Conservation (phyloP, 2,888 invertebrate species). For the Polymixis lichenea region DNA sequence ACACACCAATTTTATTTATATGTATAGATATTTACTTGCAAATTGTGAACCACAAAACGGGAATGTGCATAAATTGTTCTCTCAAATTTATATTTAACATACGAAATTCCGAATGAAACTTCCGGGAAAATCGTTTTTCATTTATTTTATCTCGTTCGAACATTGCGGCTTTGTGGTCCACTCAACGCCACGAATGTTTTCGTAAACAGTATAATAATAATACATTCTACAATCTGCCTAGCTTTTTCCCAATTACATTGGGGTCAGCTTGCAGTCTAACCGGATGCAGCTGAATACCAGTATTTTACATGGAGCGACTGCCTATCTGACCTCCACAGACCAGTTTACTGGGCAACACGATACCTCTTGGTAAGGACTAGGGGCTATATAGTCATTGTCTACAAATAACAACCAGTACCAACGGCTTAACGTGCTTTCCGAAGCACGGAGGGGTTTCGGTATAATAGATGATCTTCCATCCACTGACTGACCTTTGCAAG, state of each 20-base stretch:
- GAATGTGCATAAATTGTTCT: not conserved
- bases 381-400: no score
- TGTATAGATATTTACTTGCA: not conserved
- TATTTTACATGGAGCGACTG: not conserved
- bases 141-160: slow-evolving; percentile 22
- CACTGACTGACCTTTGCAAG: not conserved
- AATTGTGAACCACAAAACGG: not conserved
- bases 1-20: no score
- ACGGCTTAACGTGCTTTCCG: not conserved
- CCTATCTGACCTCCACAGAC: no score
- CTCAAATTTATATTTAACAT: not conserved
- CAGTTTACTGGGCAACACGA: not conserved
- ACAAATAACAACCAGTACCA: not conserved
- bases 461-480: not conserved
- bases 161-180: slow-evolving; percentile 10
- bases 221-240: not conserved
- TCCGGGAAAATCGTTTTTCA: slow-evolving; percentile 7
- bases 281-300: not conserved
- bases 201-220: not conserved
- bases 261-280: not conserved
- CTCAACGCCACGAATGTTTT: not conserved
- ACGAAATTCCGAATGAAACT: not conserved
- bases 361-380: not conserved
- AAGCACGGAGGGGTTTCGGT: not conserved
- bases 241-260: not conserved